phyloP scores from a whole-genome alignment of 2,888 invertebrate species.

The Apoderus coryli region DNA sequence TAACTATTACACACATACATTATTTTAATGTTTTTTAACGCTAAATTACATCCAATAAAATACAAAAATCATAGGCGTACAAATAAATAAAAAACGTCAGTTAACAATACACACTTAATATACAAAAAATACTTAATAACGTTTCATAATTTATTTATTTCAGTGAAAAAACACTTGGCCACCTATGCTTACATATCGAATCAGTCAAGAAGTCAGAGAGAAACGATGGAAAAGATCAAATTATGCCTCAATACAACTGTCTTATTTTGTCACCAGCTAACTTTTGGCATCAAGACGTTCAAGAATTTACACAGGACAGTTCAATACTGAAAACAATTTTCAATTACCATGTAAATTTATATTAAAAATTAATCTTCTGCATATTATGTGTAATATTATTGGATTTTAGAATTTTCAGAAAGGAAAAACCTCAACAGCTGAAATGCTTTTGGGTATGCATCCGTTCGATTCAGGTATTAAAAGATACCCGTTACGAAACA shows the following conservation, averaged over 20 bases:
- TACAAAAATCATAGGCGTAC: no score
- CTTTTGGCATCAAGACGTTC: conserved; percentile 77
- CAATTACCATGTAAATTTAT: conserved; percentile 59
- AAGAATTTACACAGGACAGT: conserved; percentile 63
- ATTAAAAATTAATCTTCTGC: neutral
- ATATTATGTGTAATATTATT: neutral
- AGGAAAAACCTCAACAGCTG: conserved; percentile 69
- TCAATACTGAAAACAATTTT: conserved; percentile 71
- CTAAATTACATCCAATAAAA: no score
- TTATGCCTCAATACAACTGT: conserved; percentile 86
- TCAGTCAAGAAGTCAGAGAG: conserved; percentile 48
- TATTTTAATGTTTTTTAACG: no score
- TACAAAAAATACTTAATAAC: no score
- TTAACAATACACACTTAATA: no score
- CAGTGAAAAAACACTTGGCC: conserved; percentile 58
- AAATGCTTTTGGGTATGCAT: conserved; percentile 86
- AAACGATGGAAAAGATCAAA: conserved; percentile 32
- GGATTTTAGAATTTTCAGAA: conserved; percentile 58
- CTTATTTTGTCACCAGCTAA: conserved; percentile 85
- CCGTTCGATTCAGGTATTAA: conserved; percentile 83
- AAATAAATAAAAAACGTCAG: no score
- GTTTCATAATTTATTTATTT: conserved; percentile 19
- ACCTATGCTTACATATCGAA: conserved; percentile 76
- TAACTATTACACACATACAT: no score
- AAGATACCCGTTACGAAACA: conserved; percentile 68